Conservation (phyloP, 1,140 invertebrate genomes). For the Scaptomyza pallida region DNA sequence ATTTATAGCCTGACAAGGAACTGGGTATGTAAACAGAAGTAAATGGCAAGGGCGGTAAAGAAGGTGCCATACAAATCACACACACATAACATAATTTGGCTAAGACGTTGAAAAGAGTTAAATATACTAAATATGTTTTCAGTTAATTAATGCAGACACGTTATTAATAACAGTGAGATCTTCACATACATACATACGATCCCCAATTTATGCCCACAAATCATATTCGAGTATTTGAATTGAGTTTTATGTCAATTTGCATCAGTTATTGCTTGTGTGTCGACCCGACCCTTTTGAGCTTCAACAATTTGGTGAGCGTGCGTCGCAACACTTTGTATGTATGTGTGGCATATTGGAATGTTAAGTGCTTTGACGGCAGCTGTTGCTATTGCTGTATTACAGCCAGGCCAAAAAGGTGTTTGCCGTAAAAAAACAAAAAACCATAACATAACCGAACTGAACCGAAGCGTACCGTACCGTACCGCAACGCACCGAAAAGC, state of each 20-base stretch:
- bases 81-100: no score
- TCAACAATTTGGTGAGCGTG: no score
- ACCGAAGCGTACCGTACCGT: no score
- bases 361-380: slow-evolving; percentile 42
- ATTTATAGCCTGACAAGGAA: slow-evolving; percentile 46
- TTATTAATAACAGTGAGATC: slow-evolving; percentile 4
- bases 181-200: no score
- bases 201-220: no score
- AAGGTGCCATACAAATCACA: no score
- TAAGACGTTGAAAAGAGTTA: neutral
- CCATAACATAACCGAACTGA: slow-evolving; percentile 29
- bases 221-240: no score
- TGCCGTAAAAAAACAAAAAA: neutral
- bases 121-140: slow-evolving; percentile 24
- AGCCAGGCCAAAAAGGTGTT: neutral
- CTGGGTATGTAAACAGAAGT: neutral
- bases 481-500: neutral
- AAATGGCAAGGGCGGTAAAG: no score
- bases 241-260: no score
- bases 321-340: no score
- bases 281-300: no score
- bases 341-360: slow-evolving; percentile 25
- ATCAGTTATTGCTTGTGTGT: no score
- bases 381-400: neutral
- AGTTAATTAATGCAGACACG: slow-evolving; percentile 29